These are phyloP conservation scores for Adelognathus sp. DNA, from an alignment of 2,888 invertebrate species.

Conservation along the genomic window DNA sequence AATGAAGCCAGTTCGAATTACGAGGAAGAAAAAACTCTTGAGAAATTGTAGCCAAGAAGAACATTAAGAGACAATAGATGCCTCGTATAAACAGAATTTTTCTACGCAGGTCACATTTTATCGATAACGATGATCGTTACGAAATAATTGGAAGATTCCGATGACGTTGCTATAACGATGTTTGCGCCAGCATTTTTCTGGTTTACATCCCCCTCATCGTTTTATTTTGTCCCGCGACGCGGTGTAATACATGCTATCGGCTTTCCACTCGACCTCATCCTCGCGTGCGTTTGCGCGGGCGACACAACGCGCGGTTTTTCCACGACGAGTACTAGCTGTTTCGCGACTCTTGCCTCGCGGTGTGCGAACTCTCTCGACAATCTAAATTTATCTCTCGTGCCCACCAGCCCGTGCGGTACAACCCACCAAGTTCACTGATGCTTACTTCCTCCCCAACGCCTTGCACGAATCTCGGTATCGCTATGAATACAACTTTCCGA, in stretches of 20 bases:
- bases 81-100: background rate
- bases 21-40: background rate
- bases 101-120: background rate
- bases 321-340: slow-evolving; percentile 17
- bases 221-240: background rate
- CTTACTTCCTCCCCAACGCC: slow-evolving; percentile 30
- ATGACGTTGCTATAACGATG: background rate
- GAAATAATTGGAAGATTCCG: slow-evolving; percentile 14
- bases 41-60: background rate
- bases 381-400: slow-evolving; percentile 52
- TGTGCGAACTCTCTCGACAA: slow-evolving; percentile 41
- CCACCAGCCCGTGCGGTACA: slow-evolving; percentile 40
- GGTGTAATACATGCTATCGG: slow-evolving; percentile 33
- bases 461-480: slow-evolving; percentile 1
- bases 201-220: background rate
- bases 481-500: slow-evolving; percentile 12
- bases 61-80: background rate
- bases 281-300: slow-evolving; percentile 17
- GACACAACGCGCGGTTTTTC: slow-evolving; percentile 38
- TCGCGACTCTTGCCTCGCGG: slow-evolving; percentile 12
- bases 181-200: slow-evolving; percentile 21
- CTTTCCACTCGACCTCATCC: slow-evolving; percentile 51
- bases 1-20: background rate
- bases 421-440: slow-evolving; percentile 42
- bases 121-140: background rate